A percentile compares a stretch with the other conserved stretches of the same genome.
Evolutionary conservation across 1,140 invertebrate species (phyloP).

Genomic region (Helicoverpa armigera): DNA sequence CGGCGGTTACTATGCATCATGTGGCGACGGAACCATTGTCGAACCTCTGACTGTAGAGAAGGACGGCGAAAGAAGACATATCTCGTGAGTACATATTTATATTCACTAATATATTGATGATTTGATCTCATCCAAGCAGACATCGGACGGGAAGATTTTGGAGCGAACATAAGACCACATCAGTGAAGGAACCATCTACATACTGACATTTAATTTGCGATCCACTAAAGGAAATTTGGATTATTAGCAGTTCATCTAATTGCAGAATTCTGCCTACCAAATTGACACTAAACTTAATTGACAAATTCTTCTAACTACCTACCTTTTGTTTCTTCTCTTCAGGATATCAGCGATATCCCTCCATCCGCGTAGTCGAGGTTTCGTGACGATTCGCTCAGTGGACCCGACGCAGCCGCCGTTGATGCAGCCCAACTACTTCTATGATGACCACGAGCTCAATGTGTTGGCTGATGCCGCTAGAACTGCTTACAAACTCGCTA

Average conservation of each 20-base stretch:
- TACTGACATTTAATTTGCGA: too few relatives aligned
- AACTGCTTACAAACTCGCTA: constrained; percentile 90
- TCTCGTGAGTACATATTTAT: constrained; percentile 62
- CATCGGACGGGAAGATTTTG: too few relatives aligned
- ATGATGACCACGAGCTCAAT: constrained; percentile 91
- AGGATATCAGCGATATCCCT: constrained; percentile 91
- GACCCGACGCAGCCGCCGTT: constrained; percentile 93
- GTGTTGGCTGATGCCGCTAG: constrained; percentile 92
- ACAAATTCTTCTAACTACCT: too few relatives aligned
- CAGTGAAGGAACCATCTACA: too few relatives aligned
- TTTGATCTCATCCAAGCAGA: too few relatives aligned
- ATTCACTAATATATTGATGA: neutral
- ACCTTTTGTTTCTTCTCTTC: neutral
- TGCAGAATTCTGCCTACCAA: too few relatives aligned
- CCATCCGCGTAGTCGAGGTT: constrained; percentile 94
- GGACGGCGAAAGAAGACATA: constrained; percentile 61
- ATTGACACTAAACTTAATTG: too few relatives aligned
- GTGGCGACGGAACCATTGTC: constrained; percentile 86
- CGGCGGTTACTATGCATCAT: constrained; percentile 89
- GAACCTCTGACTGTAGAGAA: constrained; percentile 76
- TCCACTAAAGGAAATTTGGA: too few relatives aligned
- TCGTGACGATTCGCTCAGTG: constrained; percentile 90
- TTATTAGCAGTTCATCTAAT: too few relatives aligned
- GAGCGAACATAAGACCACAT: too few relatives aligned
- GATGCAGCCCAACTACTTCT: constrained; percentile 95